Evolutionary conservation across 2,888 invertebrate genomes (phyloP).

Genomic region (Pristionchus exspectatus): DNA sequence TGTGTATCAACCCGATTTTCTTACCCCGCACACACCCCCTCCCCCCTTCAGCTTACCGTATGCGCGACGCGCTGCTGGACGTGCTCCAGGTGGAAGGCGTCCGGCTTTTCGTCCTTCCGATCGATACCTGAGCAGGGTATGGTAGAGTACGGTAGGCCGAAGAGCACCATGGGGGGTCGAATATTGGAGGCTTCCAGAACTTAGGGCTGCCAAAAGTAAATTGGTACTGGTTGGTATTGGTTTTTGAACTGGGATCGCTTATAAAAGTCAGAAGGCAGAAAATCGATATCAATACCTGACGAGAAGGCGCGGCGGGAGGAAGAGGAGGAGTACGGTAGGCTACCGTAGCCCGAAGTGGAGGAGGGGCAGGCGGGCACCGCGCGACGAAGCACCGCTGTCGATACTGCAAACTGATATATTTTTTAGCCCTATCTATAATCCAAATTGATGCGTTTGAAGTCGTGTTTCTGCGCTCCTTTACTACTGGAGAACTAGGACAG

Average conservation of each 20-base stretch:
- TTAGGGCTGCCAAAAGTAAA: too few relatives aligned
- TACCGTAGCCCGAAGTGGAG: slow-evolving; percentile 1
- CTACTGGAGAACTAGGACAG: too few relatives aligned
- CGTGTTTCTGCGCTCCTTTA: background rate
- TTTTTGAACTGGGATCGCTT: background rate
- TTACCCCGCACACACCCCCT: background rate
- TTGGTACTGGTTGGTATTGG: too few relatives aligned
- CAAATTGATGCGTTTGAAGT: background rate
- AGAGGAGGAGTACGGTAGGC: background rate
- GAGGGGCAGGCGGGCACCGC: background rate
- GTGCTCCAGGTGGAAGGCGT: slow-evolving; percentile 75
- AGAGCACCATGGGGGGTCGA: background rate
- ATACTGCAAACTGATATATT: background rate
- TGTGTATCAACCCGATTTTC: background rate
- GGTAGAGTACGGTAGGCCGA: background rate
- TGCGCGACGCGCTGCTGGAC: slow-evolving; percentile 69
- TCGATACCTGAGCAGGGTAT: slow-evolving; percentile 52
- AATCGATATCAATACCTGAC: background rate
- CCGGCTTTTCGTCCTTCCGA: slow-evolving; percentile 68
- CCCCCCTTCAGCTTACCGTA: slow-evolving; percentile 62
- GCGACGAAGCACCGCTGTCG: background rate
- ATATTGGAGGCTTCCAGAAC: background rate
- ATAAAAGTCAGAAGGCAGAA: background rate
- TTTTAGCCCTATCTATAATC: background rate
- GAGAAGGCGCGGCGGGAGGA: background rate